Evolutionary conservation across 2,888 invertebrate species (phyloP), one percentile per base, ranked within the genome.

Genomic region (Heliconius charithonia): DNA sequence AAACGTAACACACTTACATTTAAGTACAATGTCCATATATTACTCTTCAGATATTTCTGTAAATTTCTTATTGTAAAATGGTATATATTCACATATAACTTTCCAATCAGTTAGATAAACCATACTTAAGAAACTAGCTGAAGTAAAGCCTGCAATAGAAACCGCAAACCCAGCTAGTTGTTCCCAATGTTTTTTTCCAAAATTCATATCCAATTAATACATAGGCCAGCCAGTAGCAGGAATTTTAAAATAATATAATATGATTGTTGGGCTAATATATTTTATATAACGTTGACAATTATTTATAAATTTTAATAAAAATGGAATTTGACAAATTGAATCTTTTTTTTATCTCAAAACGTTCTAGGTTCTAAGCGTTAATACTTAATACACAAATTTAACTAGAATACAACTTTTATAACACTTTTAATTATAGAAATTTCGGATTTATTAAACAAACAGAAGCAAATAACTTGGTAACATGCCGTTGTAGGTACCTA

Each of bases 51-150:
- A 22, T 27, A 29, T 29, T 19, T 76, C 77, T 56, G 80, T 88
- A 82, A 96, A 97, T 91, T 97, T 97, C 51, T 95, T 95, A 85
- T 96, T 96, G 89, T 97, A 97, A 89, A 96, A 97, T 10, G 98
- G 98, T 76, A 98, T 89, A 87, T 96, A 96, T 82, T 95, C 95
- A 45, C 96, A 93, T 22, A 98, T 89, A 16, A 95, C 86, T 88
- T 96, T 97, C 98, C 98, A 98, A 85, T 98, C 98, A 0, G 97
- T 97, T 75, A 96, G 89, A 87, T 97, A 98, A 2, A 96, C 85
- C 22, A 96, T 77, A 0, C 89, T 91, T 19, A 96, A 84, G n/a
- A 95, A 89, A 62, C 95, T 95, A 0, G 96, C 94, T 56, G 95
- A 88, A 32, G 97, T 97, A 87, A 96, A 98, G 0, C 91, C 87